Conservation (phyloP, 2,888 invertebrate species). For the Pteria penguin region DNA sequence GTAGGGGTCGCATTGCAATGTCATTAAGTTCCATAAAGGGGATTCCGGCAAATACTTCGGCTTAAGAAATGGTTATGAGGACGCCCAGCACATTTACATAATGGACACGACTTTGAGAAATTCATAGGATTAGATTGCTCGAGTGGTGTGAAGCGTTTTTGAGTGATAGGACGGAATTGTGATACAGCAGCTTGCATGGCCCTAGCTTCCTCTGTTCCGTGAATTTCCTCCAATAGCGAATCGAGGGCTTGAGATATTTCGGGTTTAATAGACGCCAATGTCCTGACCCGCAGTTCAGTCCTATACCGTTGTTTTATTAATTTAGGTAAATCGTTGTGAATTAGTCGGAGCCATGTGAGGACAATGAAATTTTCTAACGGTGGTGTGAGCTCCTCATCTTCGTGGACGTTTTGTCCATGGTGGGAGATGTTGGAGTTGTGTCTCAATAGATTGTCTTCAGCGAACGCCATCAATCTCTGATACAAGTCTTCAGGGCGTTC, state of each 20-base stretch:
- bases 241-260: not conserved
- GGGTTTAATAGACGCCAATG: not conserved
- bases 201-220: not conserved
- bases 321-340: not conserved
- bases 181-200: not conserved
- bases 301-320: not conserved
- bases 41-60: slow-evolving; percentile 51
- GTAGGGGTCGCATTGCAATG: slow-evolving; percentile 48
- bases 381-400: not conserved
- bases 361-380: not conserved
- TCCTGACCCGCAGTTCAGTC: not conserved
- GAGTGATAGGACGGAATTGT: no score
- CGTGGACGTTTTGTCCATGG: not conserved
- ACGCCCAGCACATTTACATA: not conserved
- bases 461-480: not conserved
- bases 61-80: not conserved
- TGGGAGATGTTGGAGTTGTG: not conserved
- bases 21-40: slow-evolving; percentile 57
- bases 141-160: no score
- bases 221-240: not conserved
- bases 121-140: no score
- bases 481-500: not conserved
- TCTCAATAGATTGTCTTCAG: not conserved
- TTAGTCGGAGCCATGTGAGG: not conserved
- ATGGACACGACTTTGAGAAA: no score